phyloP scores from a whole-genome alignment of 2,797 vertebrate species.

The Neosilurus hyrtlii region DNA sequence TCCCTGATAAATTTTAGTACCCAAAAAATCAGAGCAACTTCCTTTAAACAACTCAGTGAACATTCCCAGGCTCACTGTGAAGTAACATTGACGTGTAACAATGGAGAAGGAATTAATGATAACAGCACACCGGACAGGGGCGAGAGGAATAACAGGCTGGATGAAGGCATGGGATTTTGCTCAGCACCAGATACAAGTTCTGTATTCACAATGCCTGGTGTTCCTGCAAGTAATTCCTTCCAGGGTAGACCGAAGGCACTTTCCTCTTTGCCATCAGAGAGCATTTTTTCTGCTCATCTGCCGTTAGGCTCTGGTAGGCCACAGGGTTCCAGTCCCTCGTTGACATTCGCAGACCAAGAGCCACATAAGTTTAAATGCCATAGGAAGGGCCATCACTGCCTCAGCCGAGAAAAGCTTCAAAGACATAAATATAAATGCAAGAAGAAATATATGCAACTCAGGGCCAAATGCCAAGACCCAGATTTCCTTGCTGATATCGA shows the following conservation, averaged over 20 bases:
- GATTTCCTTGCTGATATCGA: slow-evolving; percentile 91
- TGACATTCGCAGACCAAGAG: slow-evolving; percentile 74
- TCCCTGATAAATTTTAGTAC: slow-evolving; percentile 27
- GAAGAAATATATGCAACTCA: slow-evolving; percentile 93
- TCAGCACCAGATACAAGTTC: slow-evolving; percentile 57
- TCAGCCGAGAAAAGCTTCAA: slow-evolving; percentile 86
- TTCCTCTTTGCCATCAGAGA: slow-evolving; percentile 76
- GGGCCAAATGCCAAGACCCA: slow-evolving; percentile 82
- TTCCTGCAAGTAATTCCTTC: slow-evolving; percentile 38
- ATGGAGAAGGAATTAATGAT: slow-evolving; percentile 90
- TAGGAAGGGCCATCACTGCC: slow-evolving; percentile 82
- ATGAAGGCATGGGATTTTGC: slow-evolving; percentile 20
- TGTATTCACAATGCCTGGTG: slow-evolving; percentile 42
- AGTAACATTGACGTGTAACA: slow-evolving; percentile 89
- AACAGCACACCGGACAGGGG: slow-evolving; percentile 75
- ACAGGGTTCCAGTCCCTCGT: slow-evolving; percentile 52
- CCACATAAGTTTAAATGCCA: slow-evolving; percentile 89
- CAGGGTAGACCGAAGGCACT: slow-evolving; percentile 39
- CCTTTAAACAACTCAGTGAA: slow-evolving; percentile 83
- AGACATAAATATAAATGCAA: slow-evolving; percentile 92
- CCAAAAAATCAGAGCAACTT: slow-evolving; percentile 71
- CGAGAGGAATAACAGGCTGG: slow-evolving; percentile 52
- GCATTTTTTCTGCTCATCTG: slow-evolving; percentile 68
- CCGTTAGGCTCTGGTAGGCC: slow-evolving; percentile 48
- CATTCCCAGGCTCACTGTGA: slow-evolving; percentile 90